Evolutionary conservation across 1,140 invertebrate species (phyloP), one percentile per base, ranked within the genome.

Genomic region (Forficula auricularia): DNA sequence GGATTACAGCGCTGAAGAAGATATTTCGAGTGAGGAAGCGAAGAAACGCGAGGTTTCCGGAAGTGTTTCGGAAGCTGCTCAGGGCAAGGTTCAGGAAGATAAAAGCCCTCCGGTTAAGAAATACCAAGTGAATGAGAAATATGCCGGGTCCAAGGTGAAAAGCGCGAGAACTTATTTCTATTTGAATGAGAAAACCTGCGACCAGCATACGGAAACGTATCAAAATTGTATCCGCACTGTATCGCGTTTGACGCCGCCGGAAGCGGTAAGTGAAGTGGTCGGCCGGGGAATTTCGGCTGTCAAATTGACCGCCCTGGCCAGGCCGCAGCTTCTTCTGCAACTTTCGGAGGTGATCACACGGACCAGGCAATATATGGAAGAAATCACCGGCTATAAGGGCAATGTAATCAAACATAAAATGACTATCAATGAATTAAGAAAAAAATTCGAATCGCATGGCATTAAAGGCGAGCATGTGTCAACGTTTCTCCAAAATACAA

Each of bases 161-260:
- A 84, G 84, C 50, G 94, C 94, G 16, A 73, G 94, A 54, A 98
- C 94, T 1, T 98, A 97, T 66, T 98, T 98, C 71, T 98, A 98
- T 67, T 71, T 96, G 44, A 92, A 92, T 59, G 94, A 99, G 68
- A 87, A 87, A 0, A 82, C 87, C 47, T 99, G 95, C 64, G 94
- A 99, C 67, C 77, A 85, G 53, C 98, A 98, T 61, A 89, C 92
- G 76, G 85, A 97, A 58, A 87, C 80, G n/a, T 98, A 98, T 62
- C 72, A 95, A 19, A 77, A 79, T 56, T 96, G 90, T 57, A 79
- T 98, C 46, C 89, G 98, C 63, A 87, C 92, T 42, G 90, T 97
- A 22, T 85, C 89, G 54, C 82, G 88, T 6, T 27, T 27, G 10
- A 27, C 22, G 10, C 22, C 22, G 10, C 22, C 22, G 4, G 22